Evolutionary conservation across 2,113 vertebrate genomes (phyloP).

Genomic region (Cochlearius cochlearius): DNA sequence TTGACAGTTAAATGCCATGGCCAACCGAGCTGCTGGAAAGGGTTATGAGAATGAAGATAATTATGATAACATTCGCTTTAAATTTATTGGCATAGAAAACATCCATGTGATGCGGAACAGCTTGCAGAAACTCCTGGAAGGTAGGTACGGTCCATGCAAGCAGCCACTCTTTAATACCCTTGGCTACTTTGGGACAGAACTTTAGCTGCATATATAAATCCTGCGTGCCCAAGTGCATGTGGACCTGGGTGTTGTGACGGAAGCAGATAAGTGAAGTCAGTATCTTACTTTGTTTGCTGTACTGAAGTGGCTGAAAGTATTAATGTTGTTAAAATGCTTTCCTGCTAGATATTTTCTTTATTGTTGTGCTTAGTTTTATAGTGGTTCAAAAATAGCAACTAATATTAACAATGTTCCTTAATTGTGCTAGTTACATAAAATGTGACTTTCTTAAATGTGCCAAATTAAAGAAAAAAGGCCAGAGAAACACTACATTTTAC

Average conservation of each 20-base stretch:
- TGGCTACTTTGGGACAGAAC: neutral
- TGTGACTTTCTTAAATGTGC: neutral
- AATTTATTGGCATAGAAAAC: constrained; percentile 85
- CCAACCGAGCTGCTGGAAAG: constrained; percentile 83
- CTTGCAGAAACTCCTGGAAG: constrained; percentile 83
- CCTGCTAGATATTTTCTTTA: neutral
- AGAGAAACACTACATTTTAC: neutral
- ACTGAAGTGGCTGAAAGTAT: neutral
- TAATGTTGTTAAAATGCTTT: neutral
- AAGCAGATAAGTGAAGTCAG: neutral
- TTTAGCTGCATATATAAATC: neutral
- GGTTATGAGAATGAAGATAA: constrained; percentile 85
- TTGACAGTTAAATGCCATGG: constrained; percentile 81
- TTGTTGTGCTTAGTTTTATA: neutral
- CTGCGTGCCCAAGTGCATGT: fast-evolving
- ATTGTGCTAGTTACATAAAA: neutral
- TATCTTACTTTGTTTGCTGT: neutral
- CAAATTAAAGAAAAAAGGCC: neutral
- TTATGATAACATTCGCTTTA: constrained; percentile 82
- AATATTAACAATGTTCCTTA: neutral
- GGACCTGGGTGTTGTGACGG: neutral
- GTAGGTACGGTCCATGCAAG: constrained; percentile 53
- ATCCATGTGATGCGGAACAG: constrained; percentile 85
- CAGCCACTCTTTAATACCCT: no score
- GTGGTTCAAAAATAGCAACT: neutral